Conservation (phyloP, 2,113 vertebrate species). For the Felis chaus region DNA sequence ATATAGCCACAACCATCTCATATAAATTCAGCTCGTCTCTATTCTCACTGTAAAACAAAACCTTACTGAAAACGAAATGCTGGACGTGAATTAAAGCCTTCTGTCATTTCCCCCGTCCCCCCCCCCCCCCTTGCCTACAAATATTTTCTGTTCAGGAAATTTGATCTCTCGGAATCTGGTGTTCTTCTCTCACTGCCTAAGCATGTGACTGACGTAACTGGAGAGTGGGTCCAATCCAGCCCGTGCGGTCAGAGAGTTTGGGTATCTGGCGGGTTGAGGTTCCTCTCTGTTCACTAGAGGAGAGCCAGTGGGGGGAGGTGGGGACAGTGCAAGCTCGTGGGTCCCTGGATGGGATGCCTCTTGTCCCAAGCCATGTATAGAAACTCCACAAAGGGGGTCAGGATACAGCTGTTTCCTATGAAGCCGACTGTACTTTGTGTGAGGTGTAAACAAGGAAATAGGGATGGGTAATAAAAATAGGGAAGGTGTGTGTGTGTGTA, state of each 20-base stretch:
- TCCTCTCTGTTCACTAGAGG: not conserved
- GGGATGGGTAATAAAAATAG: not conserved
- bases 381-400: not conserved
- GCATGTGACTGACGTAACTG: not conserved
- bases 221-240: not conserved
- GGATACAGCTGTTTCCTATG: conserved; percentile 53
- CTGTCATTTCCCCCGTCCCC: not conserved
- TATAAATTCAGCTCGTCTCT: not conserved
- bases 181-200: not conserved
- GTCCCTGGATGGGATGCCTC: not conserved
- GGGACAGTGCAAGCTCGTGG: fast-evolving
- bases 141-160: conserved; percentile 51
- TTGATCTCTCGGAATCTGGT: not conserved
- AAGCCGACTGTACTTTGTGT: not conserved
- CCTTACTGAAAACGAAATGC: not conserved
- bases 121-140: not conserved
- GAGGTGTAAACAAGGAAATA: conserved; percentile 29
- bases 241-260: fast-evolving
- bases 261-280: not conserved
- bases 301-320: not conserved
- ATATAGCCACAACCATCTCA: not conserved
- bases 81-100: not conserved
- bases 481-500: too few relatives aligned
- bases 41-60: conserved; percentile 30
- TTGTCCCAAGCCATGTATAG: not conserved